Evolutionary conservation across 2,113 vertebrate genomes (phyloP).

Genomic region (Bujurquina vittata): DNA sequence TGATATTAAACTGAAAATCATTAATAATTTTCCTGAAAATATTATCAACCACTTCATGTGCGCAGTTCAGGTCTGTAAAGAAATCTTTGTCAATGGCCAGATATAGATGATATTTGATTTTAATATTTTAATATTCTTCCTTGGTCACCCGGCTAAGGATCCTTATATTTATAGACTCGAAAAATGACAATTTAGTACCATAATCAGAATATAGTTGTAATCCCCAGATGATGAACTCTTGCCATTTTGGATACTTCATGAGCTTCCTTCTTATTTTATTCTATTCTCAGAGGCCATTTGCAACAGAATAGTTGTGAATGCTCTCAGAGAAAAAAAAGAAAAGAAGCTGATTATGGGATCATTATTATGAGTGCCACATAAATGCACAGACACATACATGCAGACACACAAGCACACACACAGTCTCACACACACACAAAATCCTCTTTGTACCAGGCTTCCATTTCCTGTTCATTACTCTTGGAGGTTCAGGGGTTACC

Average conservation of each 20-base stretch:
- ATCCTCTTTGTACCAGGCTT: slow-evolving; percentile 1
- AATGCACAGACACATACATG: background rate
- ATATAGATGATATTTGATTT: background rate
- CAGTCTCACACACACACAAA: background rate
- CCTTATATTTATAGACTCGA: background rate
- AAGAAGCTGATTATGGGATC: background rate
- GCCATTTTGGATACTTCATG: background rate
- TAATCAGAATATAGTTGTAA: background rate
- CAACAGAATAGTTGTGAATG: background rate
- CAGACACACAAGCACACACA: background rate
- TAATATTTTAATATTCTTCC: background rate
- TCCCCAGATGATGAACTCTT: background rate
- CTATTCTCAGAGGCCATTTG: background rate
- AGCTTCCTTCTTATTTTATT: slow-evolving; percentile 3
- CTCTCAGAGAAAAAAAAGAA: background rate
- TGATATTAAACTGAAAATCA: background rate
- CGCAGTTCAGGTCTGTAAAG: background rate
- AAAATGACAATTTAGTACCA: background rate
- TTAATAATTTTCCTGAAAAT: background rate
- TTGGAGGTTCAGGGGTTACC: slow-evolving; percentile 61
- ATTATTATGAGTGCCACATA: background rate
- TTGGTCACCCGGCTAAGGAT: background rate
- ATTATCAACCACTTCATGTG: background rate
- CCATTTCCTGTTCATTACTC: slow-evolving; percentile 44
- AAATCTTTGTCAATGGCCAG: background rate